Conservation (phyloP, 2,888 invertebrate species). For the Sesia bembeciformis region DNA sequence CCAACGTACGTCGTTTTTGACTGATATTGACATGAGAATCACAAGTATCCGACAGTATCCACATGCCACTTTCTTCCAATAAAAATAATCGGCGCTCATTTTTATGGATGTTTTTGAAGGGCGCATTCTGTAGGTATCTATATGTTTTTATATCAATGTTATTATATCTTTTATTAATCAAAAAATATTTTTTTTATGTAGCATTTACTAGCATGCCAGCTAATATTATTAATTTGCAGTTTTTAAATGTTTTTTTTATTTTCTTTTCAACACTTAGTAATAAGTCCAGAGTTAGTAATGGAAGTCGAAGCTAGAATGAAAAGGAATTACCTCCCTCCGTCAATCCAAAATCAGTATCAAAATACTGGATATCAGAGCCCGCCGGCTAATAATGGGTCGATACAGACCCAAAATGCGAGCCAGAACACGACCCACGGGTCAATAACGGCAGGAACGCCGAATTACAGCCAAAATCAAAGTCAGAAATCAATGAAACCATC, state of each 20-base stretch:
- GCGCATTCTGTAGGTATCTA: too few species aligned
- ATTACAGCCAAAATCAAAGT: conserved; percentile 29
- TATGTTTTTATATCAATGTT: too few species aligned
- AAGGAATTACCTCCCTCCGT: conserved; percentile 84
- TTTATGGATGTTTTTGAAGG: too few species aligned
- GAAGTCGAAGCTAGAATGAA: conserved; percentile 93
- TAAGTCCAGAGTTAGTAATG: conserved; percentile 90
- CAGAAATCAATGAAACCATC: conserved; percentile 43
- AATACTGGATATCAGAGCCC: conserved; percentile 43
- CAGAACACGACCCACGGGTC: conserved; percentile 12
- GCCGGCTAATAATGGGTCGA: conserved; percentile 31
- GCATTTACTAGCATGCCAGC: too few species aligned
- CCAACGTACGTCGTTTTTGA: too few species aligned
- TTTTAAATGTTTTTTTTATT: conserved; percentile 4
- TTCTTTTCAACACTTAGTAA: conserved; percentile 74
- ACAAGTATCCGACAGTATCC: too few species aligned
- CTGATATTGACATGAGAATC: too few species aligned
- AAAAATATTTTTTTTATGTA: too few species aligned
- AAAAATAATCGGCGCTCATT: too few species aligned
- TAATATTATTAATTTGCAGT: not conserved
- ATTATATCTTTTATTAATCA: too few species aligned
- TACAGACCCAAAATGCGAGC: conserved; percentile 26
- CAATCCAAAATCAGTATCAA: conserved; percentile 69
- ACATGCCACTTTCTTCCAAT: too few species aligned
- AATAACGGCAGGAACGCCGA: conserved; percentile 22